Conservation (phyloP, 2,888 invertebrate genomes). For the Drosophila subquinaria region DNA sequence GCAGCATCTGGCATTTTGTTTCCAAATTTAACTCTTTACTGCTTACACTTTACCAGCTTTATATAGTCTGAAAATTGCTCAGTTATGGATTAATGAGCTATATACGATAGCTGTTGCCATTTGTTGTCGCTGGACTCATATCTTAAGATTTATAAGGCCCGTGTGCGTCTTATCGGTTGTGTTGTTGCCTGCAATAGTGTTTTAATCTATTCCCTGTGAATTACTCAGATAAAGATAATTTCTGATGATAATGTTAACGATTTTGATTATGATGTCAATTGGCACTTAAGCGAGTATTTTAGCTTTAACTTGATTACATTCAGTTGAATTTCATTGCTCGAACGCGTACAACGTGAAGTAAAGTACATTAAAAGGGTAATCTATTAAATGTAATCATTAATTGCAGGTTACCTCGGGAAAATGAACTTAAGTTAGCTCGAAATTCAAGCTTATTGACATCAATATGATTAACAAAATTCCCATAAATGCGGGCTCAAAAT, state of each 20-base stretch:
- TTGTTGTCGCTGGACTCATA: constrained; percentile 51
- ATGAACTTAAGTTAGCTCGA: constrained; percentile 8
- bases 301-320: constrained; percentile 37
- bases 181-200: constrained; percentile 42
- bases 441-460: constrained; percentile 17
- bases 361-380: constrained; percentile 41
- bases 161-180: constrained; percentile 63
- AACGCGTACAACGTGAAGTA: constrained; percentile 30
- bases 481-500: neutral
- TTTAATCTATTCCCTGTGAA: constrained; percentile 57
- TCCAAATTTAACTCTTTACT: constrained; percentile 10
- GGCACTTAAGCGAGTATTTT: constrained; percentile 35
- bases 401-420: constrained; percentile 1
- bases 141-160: constrained; percentile 70
- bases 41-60: neutral
- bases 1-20: constrained; percentile 23
- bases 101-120: constrained; percentile 33
- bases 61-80: constrained; percentile 6
- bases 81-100: constrained; percentile 15
- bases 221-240: constrained; percentile 53
- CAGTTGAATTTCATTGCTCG: constrained; percentile 55
- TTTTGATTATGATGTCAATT: constrained; percentile 62
- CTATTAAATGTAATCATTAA: constrained; percentile 23
- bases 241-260: constrained; percentile 57
- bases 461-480: constrained; percentile 1